These are phyloP conservation scores for Styela clava DNA, from an alignment of 23 tunicate genomes.

Conservation along the genomic window DNA sequence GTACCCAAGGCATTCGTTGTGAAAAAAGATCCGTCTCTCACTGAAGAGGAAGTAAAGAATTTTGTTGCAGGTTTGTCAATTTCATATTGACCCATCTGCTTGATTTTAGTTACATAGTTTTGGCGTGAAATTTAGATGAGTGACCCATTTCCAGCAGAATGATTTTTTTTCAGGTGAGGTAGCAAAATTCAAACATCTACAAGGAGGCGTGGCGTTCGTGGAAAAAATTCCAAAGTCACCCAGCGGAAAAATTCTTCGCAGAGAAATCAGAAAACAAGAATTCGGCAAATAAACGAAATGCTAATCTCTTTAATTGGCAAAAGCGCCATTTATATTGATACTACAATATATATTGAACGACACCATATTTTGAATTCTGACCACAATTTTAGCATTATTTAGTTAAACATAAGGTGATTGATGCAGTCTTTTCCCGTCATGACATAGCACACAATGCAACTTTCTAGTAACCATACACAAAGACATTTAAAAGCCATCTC, in stretches of 20 bases:
- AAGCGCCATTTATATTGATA: no score
- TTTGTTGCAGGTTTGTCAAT: conserved; percentile 44
- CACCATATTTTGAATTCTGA: no score
- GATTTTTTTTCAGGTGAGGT: conserved; percentile 6
- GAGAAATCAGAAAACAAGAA: conserved; percentile 31
- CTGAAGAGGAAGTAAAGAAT: conserved; percentile 38
- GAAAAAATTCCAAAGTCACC: conserved; percentile 59
- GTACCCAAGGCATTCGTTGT: conserved; percentile 85
- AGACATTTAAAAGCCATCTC: no score
- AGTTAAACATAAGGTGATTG: no score
- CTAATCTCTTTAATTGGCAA: no score
- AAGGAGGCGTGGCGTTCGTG: conserved; percentile 65
- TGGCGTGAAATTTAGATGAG: not conserved
- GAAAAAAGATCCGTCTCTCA: conserved; percentile 25
- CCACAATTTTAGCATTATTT: no score
- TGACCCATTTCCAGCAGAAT: no score
- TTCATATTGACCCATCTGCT: not conserved
- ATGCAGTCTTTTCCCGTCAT: no score
- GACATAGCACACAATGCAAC: no score
- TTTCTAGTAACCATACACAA: no score
- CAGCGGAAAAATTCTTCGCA: conserved; percentile 63
- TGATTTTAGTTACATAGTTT: not conserved
- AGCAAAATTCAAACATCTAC: conserved; percentile 32
- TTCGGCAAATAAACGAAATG: not conserved
- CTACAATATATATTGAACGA: no score